Evolutionary conservation across 2,113 vertebrate species (phyloP), one percentile per base, ranked within the genome.

Genomic region (Nibea albiflora): DNA sequence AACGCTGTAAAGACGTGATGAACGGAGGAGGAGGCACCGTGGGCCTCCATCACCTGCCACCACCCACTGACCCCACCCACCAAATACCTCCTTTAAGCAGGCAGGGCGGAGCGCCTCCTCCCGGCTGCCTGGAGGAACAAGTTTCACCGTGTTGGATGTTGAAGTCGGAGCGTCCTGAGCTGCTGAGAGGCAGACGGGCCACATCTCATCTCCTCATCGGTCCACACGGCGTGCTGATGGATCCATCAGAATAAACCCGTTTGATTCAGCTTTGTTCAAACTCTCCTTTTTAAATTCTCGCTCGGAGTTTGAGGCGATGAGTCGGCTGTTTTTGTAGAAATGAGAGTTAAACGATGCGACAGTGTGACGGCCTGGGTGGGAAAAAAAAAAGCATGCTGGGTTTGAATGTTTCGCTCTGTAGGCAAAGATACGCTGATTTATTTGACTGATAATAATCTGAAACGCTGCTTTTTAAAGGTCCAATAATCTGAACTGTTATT

Each of bases 51-150:
- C 14, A 26, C 60, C 22, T 11, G 17, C 6, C n/a, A 39, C 70
- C 17, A 24, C 26, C 47, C 66, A 9, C 64, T 28, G 35, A 24
- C 17, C 31, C 24, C 12, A 14, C 63, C 47, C 54, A 28, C 76
- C 74, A 4, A 4, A 72, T 5, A 57, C 84, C 47, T 68, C 73
- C 67, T 71, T 35, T 50, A 2, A 17, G 26, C 7, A 0, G 71
- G 73, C 39, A 22, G 86, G 71, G 49, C 12, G 20, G 54, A 79
- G 70, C 74, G 52, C 83, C 83, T 6, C 80, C 85, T 72, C 56
- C 83, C 58, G 85, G 77, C 70, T 44, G 5, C 69, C 60, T 20
- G 64, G 81, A 47, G 65, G 80, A 50, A 17, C 1, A 42, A 17
- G 50, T 62, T 46, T 72, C 60, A 42, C 56, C 9, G 19, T 19